Evolutionary conservation across 2,888 invertebrate genomes (phyloP).

Genomic region (Sphecodes monilicornis): DNA sequence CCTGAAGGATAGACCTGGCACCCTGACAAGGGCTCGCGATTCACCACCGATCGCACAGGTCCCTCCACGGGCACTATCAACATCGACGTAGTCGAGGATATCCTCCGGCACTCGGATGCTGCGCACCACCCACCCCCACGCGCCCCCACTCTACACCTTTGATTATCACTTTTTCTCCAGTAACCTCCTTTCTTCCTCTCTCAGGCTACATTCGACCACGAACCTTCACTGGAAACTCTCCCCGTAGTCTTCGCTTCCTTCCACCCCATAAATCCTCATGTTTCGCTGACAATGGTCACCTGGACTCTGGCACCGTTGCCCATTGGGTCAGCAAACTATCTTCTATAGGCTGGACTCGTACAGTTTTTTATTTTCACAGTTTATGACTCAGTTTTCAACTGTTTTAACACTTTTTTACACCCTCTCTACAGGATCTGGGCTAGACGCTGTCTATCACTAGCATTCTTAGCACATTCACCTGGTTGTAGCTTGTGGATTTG

Average conservation of each 20-base stretch:
- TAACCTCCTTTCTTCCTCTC: conserved; percentile 41
- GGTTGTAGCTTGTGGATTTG: neutral
- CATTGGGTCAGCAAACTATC: neutral
- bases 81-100: conserved; percentile 31
- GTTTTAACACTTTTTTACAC: neutral
- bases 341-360: neutral
- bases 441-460: neutral
- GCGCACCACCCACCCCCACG: conserved; percentile 47
- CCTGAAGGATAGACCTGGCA: neutral
- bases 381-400: neutral
- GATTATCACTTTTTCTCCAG: conserved; percentile 16
- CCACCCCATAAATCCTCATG: neutral
- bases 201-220: conserved; percentile 8
- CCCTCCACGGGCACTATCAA: conserved; percentile 49
- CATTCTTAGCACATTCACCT: too few species aligned
- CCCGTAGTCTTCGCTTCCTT: neutral
- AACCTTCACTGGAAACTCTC: neutral
- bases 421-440: neutral
- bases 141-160: conserved; percentile 22
- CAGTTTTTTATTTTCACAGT: neutral
- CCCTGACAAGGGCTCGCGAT: conserved; percentile 22
- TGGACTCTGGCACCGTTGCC: neutral
- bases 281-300: neutral
- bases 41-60: conserved; percentile 36
- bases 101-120: conserved; percentile 43